Evolutionary conservation across 2,797 vertebrate species (phyloP).

Genomic region (Myotis daubentonii): DNA sequence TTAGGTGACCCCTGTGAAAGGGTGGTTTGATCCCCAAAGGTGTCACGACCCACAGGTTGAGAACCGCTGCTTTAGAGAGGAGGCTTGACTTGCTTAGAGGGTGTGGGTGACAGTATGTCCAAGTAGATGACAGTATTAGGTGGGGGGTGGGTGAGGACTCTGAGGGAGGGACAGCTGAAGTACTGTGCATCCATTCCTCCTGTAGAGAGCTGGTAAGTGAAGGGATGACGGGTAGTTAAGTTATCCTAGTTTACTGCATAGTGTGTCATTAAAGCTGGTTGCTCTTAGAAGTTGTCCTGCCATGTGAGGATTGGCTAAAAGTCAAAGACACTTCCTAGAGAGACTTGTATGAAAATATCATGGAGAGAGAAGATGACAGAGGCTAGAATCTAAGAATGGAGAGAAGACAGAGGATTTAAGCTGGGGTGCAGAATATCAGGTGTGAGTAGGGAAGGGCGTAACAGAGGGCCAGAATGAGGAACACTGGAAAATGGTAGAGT

Average conservation of each 20-base stretch:
- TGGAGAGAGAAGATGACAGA: not conserved
- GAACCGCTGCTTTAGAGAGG: not conserved
- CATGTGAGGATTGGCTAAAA: not conserved
- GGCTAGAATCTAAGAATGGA: not conserved
- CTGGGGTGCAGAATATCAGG: not conserved
- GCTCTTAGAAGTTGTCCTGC: not conserved
- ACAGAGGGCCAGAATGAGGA: not conserved
- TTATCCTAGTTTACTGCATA: fast-evolving
- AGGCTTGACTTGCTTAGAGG: not conserved
- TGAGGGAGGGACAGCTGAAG: not conserved
- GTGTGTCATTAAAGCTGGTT: not conserved
- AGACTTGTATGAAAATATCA: not conserved
- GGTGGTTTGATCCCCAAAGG: no score
- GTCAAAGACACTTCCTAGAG: not conserved
- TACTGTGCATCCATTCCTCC: not conserved
- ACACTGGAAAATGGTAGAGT: not conserved
- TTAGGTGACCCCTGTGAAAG: no score
- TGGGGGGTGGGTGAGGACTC: not conserved
- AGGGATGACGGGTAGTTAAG: not conserved
- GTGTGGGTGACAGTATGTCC: not conserved
- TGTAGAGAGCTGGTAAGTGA: not conserved
- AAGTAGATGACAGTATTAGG: not conserved
- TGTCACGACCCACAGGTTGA: no score
- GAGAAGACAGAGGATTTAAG: not conserved
- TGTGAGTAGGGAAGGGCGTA: not conserved